Evolutionary conservation across 1,140 invertebrate species (phyloP), one percentile per base, ranked within the genome.

Genomic region (Steinernema khuongi): DNA sequence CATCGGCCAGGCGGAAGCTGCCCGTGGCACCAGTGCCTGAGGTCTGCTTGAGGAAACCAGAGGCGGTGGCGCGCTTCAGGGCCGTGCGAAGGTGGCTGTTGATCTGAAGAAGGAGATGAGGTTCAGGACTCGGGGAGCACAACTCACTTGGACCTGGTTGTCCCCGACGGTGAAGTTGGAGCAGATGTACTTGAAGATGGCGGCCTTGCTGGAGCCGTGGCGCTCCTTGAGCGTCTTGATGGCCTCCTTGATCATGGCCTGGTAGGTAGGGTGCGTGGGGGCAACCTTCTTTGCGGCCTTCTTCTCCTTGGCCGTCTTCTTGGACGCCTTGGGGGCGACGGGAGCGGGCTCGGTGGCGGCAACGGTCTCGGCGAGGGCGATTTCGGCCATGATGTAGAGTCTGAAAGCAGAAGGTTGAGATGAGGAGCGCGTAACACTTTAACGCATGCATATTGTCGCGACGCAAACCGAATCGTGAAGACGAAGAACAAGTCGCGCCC

Each of bases 11-110:
- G 73, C 81, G 79, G 81, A 87, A 87, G 11, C 81, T 84, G n/a
- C 86, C 86, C 19, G 81, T 80, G 11, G 85, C 86, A 22, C 86
- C 86, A 14, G 77, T 81, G 68, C 83, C 85, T 69, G 85, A 86
- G 31, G 80, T 50, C 74, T 86, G 85, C 43, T 82, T 83, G 71
- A 86, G 72, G 14, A 72, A 73, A 7, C 82, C 84, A 17, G 74
- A 79, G 43, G 76, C 72, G 0, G 86, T 81, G 7, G 81, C 81
- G 30, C 74, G 72, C 67, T 77, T 83, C 44, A 87, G 80, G 18
- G 84, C 80, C 31, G 79, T 32, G 73, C 81, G 85, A 44, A 87
- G 73, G 41, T 81, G 81, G 31, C 73, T 41, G 78, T 83, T 86
- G 60, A 85, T 81, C 75, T 76, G 68, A 36, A 77, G n/a, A n/a